Evolutionary conservation across 2,113 vertebrate genomes (phyloP), one percentile per base, ranked within the genome.

Genomic region (Ploceus nigricollis): DNA sequence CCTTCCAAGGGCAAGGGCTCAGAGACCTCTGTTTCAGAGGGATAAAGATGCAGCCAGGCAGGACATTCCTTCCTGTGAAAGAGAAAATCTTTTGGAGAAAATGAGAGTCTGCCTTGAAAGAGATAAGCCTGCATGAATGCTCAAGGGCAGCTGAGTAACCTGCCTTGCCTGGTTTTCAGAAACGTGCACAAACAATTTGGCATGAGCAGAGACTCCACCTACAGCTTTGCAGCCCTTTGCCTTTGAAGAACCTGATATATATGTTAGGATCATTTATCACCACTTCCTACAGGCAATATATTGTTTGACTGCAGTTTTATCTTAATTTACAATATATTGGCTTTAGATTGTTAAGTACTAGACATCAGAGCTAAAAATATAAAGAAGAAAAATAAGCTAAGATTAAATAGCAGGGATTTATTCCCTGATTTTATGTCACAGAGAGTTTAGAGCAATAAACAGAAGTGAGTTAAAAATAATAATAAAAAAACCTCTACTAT

Each of bases 291-390:
- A 79, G 48, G 51, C 40, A 80, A 51, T 45, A 71, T 60, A 71
- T 47, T 61, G 75, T 79, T 82, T 87, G 82, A 89, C 54, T 85
- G 61, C 48, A 68, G 30, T 89, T 95, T 96, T 94, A 50, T 93
- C 70, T 71, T 88, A 82, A 93, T 95, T 96, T 95, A 92, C 39
- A 89, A 31, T 61, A 66, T 4, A 17, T 61, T 79, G 60, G 63
- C 68, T 91, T 93, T 53, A 78, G 72, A 45, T 75, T 81, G 15
- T 66, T 90, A 56, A 54, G 53, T 56, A 60, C 48, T 94, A 87
- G 93, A 68, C 35, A 12, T 61, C 40, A 89, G 19, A 92, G 23
- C 20, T 60, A 72, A 61, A 87, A 92, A 42, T 63, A 77, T 63
- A 48, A 27, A 18, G 24, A 44, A 57, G 72, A 27, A 45, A 35